Conservation (phyloP, 2,888 invertebrate genomes). For the Tridacna crocea region DNA sequence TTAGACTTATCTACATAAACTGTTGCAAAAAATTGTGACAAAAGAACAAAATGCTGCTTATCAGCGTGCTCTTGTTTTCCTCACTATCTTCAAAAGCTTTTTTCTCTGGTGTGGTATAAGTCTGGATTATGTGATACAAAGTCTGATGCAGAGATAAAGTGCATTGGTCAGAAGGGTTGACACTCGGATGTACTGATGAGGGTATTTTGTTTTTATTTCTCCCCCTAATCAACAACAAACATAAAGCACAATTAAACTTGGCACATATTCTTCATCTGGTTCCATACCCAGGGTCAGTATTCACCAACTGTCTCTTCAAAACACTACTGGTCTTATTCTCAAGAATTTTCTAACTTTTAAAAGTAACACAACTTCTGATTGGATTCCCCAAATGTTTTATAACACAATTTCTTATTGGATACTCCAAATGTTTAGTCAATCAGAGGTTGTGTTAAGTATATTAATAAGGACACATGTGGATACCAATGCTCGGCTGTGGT, state of each 20-base stretch:
- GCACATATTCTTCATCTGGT: neutral
- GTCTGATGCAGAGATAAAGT: neutral
- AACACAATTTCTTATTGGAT: too few species aligned
- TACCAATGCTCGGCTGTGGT: too few species aligned
- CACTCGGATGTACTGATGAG: neutral
- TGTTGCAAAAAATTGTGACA: neutral
- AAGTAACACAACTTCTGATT: too few species aligned
- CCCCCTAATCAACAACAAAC: neutral
- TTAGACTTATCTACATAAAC: too few species aligned
- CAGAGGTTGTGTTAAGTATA: too few species aligned
- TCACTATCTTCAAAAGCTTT: neutral
- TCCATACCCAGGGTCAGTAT: neutral
- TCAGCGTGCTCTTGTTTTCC: neutral
- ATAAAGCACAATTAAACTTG: neutral
- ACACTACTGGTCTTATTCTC: too few species aligned
- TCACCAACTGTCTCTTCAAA: neutral
- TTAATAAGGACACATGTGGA: too few species aligned
- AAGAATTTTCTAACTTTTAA: too few species aligned
- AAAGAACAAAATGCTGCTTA: neutral
- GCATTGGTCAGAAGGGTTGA: neutral
- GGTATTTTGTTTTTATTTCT: slow-evolving; percentile 9
- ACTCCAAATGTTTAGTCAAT: too few species aligned
- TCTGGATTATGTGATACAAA: neutral
- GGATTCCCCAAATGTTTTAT: too few species aligned
- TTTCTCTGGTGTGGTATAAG: neutral